Base-by-base conservation (phyloP, 2,888 invertebrate genomes). In the Margaritifera margaritifera region DNA sequence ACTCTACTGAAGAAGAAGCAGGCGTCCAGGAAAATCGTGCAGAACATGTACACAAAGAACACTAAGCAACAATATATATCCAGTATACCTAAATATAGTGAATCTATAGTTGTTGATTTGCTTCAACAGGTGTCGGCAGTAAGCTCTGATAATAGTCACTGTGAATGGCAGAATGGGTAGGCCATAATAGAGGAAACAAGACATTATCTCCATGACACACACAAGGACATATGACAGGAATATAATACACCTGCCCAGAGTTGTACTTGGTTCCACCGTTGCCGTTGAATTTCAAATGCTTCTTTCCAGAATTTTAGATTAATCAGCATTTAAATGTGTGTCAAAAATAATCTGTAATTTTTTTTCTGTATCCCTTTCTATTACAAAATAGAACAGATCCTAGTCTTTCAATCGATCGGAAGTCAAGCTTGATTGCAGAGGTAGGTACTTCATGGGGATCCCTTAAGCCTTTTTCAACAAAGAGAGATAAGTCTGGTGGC, bases 11-110 rank as follows among this genome's bases (percentile, higher is more conserved):
- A 42, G 58, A 79, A 77, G 20, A 79, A 50, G 25, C 65, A 71
- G 6, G 77, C 77, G 27, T 77, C 79, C 27, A 79, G 58, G 64
- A 77, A 79, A 24, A 79, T 74, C 11, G 72, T 77, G 22, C 71
- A 67, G 58, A 75, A 77, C 77, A 79, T 75, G 58, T 75, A 79
- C 6, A 77, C 54, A 31, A 71, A 68, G 42, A 61, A 73, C 8
- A 8, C 1, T 51, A 5, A 50, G 20, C 31, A 70, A 24, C 20
- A 70, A 24, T 20, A 56, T 20, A 1, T 66, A 27, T 50, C 58
- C 52, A 31, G 8, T 20, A 6, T 42, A 42, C 11, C 42, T 42
- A 11, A 42, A 42, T 42, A 42, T 11, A 1, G 11, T 42, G 42
- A 42, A 11, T 42, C 11, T 42, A 11, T 42, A 42, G 2, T 42